These are phyloP conservation scores for Myoxocephalus aenaeus DNA, from an alignment of 2,797 vertebrate genomes.

Conservation along the genomic window DNA sequence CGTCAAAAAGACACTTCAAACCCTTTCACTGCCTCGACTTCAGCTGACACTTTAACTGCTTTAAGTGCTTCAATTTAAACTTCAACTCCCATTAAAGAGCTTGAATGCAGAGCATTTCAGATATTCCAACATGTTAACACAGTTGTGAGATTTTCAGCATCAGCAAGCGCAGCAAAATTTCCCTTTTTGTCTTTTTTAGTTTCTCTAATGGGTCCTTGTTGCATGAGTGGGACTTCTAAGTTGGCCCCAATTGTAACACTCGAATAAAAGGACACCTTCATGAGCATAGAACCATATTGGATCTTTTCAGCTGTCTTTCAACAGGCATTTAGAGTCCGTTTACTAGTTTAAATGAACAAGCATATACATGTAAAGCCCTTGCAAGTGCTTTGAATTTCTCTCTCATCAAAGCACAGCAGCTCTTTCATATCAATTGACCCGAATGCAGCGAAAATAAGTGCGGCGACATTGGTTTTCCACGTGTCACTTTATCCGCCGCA, in stretches of 20 bases:
- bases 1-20: not conserved
- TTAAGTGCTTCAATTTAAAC: not conserved
- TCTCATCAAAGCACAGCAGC: conserved; percentile 18
- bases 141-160: conserved; percentile 8
- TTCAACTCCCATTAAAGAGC: not conserved
- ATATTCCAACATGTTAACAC: not conserved
- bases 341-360: conserved; percentile 8
- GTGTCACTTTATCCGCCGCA: conserved; percentile 18
- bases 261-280: conserved; percentile 10
- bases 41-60: not conserved
- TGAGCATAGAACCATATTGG: not conserved
- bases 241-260: conserved; percentile 11
- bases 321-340: conserved; percentile 6
- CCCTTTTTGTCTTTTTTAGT: not conserved
- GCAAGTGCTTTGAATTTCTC: conserved; percentile 9
- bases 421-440: conserved; percentile 21
- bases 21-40: not conserved
- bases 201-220: conserved; percentile 8
- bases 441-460: conserved; percentile 6
- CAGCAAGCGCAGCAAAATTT: not conserved
- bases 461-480: conserved; percentile 1
- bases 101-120: not conserved
- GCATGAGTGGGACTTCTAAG: conserved; percentile 3
- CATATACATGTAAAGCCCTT: conserved; percentile 2
- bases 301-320: conserved; percentile 19